Conservation (phyloP, 2,797 vertebrate species). For the Limnodromus scolopaceus region DNA sequence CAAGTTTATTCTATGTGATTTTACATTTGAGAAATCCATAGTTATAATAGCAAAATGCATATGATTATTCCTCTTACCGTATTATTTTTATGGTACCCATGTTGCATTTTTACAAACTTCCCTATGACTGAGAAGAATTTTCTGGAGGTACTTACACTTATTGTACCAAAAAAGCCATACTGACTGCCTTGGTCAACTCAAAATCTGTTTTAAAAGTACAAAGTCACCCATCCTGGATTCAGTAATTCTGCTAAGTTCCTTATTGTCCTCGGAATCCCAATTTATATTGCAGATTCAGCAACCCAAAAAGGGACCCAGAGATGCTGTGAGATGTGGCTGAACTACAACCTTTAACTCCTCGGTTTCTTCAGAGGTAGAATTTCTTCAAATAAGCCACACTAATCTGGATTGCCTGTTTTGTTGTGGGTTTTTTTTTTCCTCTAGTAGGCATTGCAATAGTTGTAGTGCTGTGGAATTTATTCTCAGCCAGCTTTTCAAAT, state of each 20-base stretch:
- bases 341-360: not conserved
- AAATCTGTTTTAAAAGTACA: not conserved
- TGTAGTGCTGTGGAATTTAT: not conserved
- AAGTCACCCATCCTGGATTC: not conserved
- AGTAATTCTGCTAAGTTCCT: not conserved
- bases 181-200: not conserved
- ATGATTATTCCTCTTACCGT: not conserved
- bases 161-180: not conserved
- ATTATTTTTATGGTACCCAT: not conserved
- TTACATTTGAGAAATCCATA: not conserved
- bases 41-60: not conserved
- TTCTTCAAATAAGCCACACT: not conserved
- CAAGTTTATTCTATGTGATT: not conserved
- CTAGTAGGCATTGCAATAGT: not conserved
- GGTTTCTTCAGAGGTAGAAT: not conserved
- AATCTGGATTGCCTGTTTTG: not conserved
- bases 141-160: not conserved
- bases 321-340: not conserved
- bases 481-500: not conserved
- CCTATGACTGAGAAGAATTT: not conserved
- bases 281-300: not conserved
- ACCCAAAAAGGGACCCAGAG: not conserved
- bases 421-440: not conserved
- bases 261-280: not conserved
- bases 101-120: not conserved